Evolutionary conservation across 1,140 invertebrate species (phyloP).

Genomic region (Wasmannia auropunctata): DNA sequence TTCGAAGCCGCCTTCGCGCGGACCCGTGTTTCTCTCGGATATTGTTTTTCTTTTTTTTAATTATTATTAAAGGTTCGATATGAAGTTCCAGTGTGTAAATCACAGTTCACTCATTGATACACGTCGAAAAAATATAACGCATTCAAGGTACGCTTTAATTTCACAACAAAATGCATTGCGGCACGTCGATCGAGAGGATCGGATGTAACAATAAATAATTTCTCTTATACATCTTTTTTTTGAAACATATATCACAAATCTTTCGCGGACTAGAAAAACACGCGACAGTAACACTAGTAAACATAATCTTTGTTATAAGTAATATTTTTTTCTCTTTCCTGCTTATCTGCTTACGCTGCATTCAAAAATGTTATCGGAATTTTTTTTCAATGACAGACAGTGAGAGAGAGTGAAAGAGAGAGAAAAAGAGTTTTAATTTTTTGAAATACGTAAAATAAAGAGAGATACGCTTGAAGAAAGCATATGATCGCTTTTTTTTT

Average conservation of each 20-base stretch:
- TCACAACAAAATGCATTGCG: conserved; percentile 8
- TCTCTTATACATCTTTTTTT: conserved; percentile 11
- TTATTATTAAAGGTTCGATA: neutral
- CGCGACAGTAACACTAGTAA: conserved; percentile 24
- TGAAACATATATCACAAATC: conserved; percentile 30
- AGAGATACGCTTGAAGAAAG: conserved; percentile 33
- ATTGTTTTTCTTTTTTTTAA: too few species aligned
- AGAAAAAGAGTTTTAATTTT: conserved; percentile 12
- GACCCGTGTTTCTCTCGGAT: conserved; percentile 14
- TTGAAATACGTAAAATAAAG: conserved; percentile 23
- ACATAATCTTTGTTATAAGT: conserved; percentile 20
- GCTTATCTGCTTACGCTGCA: neutral
- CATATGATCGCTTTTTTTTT: conserved; percentile 59
- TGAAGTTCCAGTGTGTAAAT: conserved; percentile 20
- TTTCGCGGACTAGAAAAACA: conserved; percentile 23
- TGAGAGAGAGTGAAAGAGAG: neutral
- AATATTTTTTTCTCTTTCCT: neutral
- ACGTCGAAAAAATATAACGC: conserved; percentile 27
- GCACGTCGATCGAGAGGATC: conserved; percentile 23
- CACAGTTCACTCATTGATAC: conserved; percentile 28
- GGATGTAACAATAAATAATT: conserved; percentile 33
- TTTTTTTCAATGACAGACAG: neutral
- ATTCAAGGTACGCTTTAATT: conserved; percentile 27
- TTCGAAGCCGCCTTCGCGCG: neutral
- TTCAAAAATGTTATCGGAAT: conserved; percentile 19